Percentiles rank a stretch among this genome's conserved stretches.
Conservation (phyloP, 2,888 invertebrate genomes). For the Lacanobia oleracea region DNA sequence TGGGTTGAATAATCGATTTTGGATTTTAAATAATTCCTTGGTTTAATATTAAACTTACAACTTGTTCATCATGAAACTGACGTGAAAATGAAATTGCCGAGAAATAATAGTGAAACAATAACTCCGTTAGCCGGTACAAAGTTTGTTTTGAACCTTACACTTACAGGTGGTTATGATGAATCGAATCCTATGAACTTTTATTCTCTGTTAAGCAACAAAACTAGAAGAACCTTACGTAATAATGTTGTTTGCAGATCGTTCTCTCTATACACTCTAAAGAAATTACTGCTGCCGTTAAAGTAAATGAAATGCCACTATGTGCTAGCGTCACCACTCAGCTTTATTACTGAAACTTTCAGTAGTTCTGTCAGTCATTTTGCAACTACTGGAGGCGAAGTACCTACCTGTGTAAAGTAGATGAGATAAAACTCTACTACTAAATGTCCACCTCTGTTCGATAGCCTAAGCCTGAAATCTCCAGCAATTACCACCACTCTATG, state of each 20-base stretch:
- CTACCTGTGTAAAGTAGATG: too few species aligned
- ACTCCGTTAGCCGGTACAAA: constrained; percentile 13
- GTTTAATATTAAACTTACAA: not conserved
- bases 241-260: not conserved
- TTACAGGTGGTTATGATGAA: constrained; percentile 55
- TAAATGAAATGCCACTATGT: not conserved
- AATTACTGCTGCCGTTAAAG: not conserved
- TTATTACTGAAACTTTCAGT: constrained; percentile 9
- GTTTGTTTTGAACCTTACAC: constrained; percentile 40
- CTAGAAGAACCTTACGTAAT: not conserved
- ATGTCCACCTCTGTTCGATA: too few species aligned
- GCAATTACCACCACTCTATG: too few species aligned
- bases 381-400: too few species aligned
- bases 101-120: constrained; percentile 14
- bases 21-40: not conserved
- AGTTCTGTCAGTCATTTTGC: too few species aligned
- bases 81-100: constrained; percentile 17
- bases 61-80: not conserved
- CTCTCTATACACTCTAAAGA: not conserved
- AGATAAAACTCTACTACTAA: too few species aligned
- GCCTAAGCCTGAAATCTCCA: too few species aligned
- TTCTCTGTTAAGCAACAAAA: not conserved
- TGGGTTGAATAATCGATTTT: not conserved
- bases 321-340: not conserved
- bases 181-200: constrained; percentile 42